Evolutionary conservation across 2,797 vertebrate genomes (phyloP).

Genomic region (Bradypodion pumilum): DNA sequence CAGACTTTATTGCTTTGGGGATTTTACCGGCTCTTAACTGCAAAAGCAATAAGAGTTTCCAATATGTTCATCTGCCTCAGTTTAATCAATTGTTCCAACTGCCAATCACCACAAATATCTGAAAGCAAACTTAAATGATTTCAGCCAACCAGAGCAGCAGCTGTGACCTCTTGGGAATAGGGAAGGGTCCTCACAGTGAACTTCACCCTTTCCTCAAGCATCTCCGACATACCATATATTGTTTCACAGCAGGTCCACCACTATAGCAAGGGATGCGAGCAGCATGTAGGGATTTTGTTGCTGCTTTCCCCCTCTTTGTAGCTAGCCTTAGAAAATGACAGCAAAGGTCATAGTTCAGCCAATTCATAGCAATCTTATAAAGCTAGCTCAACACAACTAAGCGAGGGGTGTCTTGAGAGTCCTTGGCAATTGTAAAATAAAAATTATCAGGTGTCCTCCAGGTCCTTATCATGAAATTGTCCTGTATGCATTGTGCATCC

Average conservation of each 20-base stretch:
- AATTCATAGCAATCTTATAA: not conserved
- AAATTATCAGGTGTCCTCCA: not conserved
- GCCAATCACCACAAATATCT: slow-evolving; percentile 55
- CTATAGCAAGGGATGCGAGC: slow-evolving; percentile 9
- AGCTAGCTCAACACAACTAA: not conserved
- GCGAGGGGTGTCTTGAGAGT: not conserved
- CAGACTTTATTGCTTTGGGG: slow-evolving; percentile 53
- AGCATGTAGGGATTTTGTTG: not conserved
- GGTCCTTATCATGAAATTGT: not conserved
- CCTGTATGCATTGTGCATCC: not conserved
- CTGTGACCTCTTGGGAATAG: slow-evolving; percentile 56
- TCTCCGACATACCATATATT: slow-evolving; percentile 28
- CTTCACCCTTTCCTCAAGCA: slow-evolving; percentile 14
- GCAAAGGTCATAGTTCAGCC: not conserved
- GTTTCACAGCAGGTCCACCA: slow-evolving; percentile 20
- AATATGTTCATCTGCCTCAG: slow-evolving; percentile 54
- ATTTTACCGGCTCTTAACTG: slow-evolving; percentile 64
- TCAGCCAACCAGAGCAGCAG: slow-evolving; percentile 50
- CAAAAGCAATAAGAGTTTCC: slow-evolving; percentile 67
- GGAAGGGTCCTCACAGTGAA: slow-evolving; percentile 52
- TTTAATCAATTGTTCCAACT: slow-evolving; percentile 68
- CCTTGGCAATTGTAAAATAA: not conserved
- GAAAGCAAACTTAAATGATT: slow-evolving; percentile 54
- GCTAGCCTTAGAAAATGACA: not conserved
- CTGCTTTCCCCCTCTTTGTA: not conserved